Percentiles rank a stretch among this genome's conserved stretches.
Evolutionary conservation across 2,888 invertebrate species (phyloP).

Genomic region (Pedicia rivosa): DNA sequence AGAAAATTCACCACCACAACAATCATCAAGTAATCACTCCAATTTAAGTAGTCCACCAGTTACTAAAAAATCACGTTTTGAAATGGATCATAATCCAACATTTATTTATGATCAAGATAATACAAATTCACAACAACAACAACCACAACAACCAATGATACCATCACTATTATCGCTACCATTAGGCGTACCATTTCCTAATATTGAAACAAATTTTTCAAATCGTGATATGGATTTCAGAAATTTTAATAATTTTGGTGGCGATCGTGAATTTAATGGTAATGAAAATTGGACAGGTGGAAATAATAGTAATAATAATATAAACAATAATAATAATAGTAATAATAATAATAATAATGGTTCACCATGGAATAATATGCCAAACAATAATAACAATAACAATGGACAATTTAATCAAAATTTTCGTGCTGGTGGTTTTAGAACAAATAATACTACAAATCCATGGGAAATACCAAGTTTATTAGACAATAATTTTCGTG

Average conservation of each 20-base stretch:
- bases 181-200: too few species aligned
- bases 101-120: neutral
- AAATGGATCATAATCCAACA: conserved; percentile 20
- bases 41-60: conserved; percentile 18
- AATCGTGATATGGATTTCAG: conserved; percentile 11
- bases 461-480: conserved; percentile 11
- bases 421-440: neutral
- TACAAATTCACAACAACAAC: conserved; percentile 5
- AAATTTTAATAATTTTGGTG: conserved; percentile 8
- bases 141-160: conserved; percentile 13
- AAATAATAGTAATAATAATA: too few species aligned
- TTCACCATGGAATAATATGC: too few species aligned
- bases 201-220: too few species aligned
- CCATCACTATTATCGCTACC: conserved; percentile 13
- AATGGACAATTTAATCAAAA: neutral
- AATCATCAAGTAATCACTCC: conserved; percentile 22
- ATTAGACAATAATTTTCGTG: conserved; percentile 1
- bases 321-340: too few species aligned
- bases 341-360: too few species aligned
- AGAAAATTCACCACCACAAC: conserved; percentile 23
- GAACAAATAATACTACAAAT: conserved; percentile 1
- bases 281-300: too few species aligned
- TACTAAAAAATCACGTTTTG: conserved; percentile 25
- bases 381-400: too few species aligned
- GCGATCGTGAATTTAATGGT: too few species aligned